Evolutionary conservation across 1,140 invertebrate species (phyloP).

Genomic region (Coenobita brevimanus): DNA sequence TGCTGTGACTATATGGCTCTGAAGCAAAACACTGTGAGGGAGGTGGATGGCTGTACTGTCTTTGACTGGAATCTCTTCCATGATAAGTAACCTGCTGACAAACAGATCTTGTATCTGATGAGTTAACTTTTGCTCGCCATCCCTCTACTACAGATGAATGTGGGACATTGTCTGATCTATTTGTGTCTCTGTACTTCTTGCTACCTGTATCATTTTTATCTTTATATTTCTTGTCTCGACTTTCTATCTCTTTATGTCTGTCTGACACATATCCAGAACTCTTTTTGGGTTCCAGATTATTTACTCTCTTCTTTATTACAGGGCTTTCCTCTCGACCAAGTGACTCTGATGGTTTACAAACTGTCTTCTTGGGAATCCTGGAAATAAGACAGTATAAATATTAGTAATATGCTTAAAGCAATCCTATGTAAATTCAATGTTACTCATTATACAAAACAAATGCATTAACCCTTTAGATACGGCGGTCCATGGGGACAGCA

Average conservation of each 20-base stretch:
- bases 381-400: conserved; percentile 12
- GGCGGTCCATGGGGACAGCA: no score
- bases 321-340: not conserved
- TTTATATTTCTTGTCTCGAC: not conserved
- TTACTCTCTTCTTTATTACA: conserved; percentile 12
- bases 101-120: no score
- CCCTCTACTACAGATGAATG: not conserved
- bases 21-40: no score
- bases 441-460: no score
- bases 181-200: not conserved
- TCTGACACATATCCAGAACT: not conserved
- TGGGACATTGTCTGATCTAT: not conserved
- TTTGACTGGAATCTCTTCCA: not conserved
- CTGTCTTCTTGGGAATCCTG: conserved; percentile 55
- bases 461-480: no score
- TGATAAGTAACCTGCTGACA: no score
- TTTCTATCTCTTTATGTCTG: not conserved
- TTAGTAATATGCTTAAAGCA: no score
- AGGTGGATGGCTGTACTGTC: no score
- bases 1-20: no score
- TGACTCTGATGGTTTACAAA: not conserved
- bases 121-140: not conserved
- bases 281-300: conserved; percentile 5
- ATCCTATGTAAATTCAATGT: no score
- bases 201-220: not conserved